Conservation (phyloP, 2,113 vertebrate genomes). For the Pristiophorus japonicus region DNA sequence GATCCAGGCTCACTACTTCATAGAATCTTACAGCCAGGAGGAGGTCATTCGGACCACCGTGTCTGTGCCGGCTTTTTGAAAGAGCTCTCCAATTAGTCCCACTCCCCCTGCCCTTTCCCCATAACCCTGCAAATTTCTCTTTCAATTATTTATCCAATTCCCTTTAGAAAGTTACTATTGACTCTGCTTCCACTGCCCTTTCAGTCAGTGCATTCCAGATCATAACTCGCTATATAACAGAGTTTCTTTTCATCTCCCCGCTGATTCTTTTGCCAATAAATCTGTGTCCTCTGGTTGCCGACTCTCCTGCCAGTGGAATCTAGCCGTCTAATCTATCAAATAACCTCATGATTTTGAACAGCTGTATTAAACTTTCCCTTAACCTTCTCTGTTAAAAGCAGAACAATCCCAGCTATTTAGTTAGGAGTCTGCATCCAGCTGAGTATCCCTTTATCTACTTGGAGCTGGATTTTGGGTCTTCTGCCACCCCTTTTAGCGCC, state of each 20-base stretch:
- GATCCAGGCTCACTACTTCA: not conserved
- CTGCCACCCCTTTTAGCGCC: too few species aligned
- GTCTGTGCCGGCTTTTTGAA: not conserved
- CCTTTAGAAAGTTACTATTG: not conserved
- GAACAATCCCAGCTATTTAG: not conserved
- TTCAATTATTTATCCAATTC: not conserved
- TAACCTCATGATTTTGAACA: not conserved
- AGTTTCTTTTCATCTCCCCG: not conserved
- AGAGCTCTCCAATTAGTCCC: not conserved
- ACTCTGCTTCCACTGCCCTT: not conserved
- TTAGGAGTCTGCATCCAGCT: not conserved
- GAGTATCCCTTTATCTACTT: not conserved
- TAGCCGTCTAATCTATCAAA: not conserved
- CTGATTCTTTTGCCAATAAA: not conserved
- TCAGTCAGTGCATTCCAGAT: not conserved
- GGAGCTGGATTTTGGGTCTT: too few species aligned
- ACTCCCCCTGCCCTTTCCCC: not conserved
- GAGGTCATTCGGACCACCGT: not conserved
- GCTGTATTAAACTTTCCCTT: not conserved
- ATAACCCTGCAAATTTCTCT: not conserved
- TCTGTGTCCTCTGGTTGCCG: not conserved
- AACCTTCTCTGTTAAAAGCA: not conserved
- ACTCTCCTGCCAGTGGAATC: not conserved
- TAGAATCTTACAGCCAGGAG: not conserved
- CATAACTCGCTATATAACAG: not conserved